Percentiles rank a stretch among this genome's conserved stretches.
Conservation (phyloP, 2,888 invertebrate genomes). For the Drosophila anomalata region DNA sequence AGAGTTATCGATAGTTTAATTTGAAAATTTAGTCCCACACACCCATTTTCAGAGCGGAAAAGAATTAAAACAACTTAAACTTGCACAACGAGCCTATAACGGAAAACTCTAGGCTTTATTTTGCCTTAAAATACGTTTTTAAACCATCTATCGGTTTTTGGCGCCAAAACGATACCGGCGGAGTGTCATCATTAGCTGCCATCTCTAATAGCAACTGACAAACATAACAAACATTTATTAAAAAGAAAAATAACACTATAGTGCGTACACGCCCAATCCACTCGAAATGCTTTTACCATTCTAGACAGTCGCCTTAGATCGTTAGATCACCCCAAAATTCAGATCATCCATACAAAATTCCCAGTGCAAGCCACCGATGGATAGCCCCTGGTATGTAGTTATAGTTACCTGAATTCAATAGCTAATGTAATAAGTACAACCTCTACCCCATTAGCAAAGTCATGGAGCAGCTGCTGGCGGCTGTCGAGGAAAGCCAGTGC, state of each 20-base stretch:
- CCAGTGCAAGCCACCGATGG: background rate
- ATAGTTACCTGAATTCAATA: background rate
- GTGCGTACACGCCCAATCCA: background rate
- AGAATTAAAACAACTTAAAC: background rate
- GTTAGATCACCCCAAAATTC: background rate
- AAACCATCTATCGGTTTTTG: background rate
- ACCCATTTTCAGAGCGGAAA: background rate
- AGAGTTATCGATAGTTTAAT: background rate
- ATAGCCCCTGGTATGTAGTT: background rate
- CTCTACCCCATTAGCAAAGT: slow-evolving; percentile 39
- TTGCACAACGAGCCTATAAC: background rate
- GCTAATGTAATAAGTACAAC: background rate
- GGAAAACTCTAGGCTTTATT: fast-evolving
- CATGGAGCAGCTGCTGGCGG: slow-evolving; percentile 53
- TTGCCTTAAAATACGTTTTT: background rate
- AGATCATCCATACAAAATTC: background rate
- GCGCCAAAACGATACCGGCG: background rate
- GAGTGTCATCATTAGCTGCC: slow-evolving; percentile 23
- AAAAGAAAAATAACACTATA: background rate
- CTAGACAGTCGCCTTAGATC: slow-evolving; percentile 4
- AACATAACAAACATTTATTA: slow-evolving; percentile 9
- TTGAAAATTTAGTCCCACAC: background rate
- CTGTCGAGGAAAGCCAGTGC: slow-evolving; percentile 42
- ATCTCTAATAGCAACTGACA: slow-evolving; percentile 38
- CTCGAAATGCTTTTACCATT: background rate